Conservation (phyloP, 2,888 invertebrate genomes). For the Leptinotarsa haldemani region DNA sequence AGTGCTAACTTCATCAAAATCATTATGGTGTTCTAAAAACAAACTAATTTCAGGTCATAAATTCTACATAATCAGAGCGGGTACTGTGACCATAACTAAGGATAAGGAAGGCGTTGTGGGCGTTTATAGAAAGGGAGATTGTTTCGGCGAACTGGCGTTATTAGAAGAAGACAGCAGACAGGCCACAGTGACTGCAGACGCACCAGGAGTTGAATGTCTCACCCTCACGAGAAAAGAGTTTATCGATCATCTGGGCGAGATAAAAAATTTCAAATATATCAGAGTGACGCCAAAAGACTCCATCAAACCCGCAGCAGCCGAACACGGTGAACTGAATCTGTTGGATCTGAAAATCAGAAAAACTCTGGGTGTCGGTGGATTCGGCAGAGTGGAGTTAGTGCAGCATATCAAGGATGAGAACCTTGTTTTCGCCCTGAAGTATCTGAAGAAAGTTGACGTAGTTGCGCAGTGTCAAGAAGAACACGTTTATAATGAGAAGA, state of each 20-base stretch:
- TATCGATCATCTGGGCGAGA: conserved; percentile 84
- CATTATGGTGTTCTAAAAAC: no score
- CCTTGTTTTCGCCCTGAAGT: conserved; percentile 84
- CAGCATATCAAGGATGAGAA: conserved; percentile 69
- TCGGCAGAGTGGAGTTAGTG: conserved; percentile 56
- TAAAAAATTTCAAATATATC: conserved; percentile 71
- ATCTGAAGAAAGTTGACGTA: conserved; percentile 89
- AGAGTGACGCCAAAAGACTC: conserved; percentile 45
- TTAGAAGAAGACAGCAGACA: conserved; percentile 85
- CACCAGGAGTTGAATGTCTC: conserved; percentile 86
- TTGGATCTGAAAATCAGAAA: conserved; percentile 84
- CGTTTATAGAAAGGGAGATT: conserved; percentile 80
- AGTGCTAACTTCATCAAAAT: no score
- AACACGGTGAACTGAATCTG: conserved; percentile 77
- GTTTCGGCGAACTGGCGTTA: conserved; percentile 90
- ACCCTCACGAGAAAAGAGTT: conserved; percentile 85
- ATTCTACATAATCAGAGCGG: conserved; percentile 90
- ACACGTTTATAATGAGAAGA: conserved; percentile 89
- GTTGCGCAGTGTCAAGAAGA: conserved; percentile 90
- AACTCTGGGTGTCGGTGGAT: conserved; percentile 90
- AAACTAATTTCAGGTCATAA: conserved; percentile 72
- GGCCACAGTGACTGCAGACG: conserved; percentile 89
- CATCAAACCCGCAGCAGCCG: conserved; percentile 54
- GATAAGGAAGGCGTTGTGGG: conserved; percentile 73
- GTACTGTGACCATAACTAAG: conserved; percentile 81